phyloP scores from a whole-genome alignment of 1,140 invertebrate genomes.

The Octopus sinensis region DNA sequence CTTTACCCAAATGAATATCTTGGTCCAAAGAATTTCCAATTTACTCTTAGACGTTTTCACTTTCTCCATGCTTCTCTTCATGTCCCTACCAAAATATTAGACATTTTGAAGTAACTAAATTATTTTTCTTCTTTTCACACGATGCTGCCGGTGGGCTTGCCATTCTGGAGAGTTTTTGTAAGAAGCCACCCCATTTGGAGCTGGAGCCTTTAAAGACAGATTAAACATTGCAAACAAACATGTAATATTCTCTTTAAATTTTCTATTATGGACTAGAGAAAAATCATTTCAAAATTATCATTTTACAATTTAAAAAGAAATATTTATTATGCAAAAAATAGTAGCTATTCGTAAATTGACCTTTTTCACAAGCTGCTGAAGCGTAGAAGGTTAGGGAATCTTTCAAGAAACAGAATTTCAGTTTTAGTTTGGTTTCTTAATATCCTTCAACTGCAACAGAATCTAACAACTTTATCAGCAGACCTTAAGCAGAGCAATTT shows the following conservation, averaged over 20 bases:
- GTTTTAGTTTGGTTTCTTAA: too few relatives aligned
- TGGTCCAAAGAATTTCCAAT: too few relatives aligned
- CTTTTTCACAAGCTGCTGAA: conserved; percentile 12
- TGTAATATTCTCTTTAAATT: conserved; percentile 10
- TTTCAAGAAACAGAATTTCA: background rate
- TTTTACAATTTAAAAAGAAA: too few relatives aligned
- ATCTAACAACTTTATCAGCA: too few relatives aligned
- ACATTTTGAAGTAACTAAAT: conserved; percentile 1
- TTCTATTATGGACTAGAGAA: background rate
- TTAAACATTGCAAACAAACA: conserved; percentile 10
- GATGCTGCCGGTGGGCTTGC: background rate
- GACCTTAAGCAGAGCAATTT: too few relatives aligned
- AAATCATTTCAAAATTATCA: too few relatives aligned
- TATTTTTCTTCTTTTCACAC: background rate
- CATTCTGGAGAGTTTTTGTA: conserved; percentile 7
- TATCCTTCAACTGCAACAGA: too few relatives aligned
- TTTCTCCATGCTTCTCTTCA: too few relatives aligned
- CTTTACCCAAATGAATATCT: too few relatives aligned
- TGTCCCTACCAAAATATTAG: background rate
- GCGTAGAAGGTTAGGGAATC: background rate
- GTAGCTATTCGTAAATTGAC: background rate
- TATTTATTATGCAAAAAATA: too few relatives aligned
- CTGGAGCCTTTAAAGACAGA: background rate
- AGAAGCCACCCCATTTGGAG: conserved; percentile 9
- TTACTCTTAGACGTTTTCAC: too few relatives aligned